Conservation (phyloP, 2,113 vertebrate genomes). For the Elanoides forficatus region DNA sequence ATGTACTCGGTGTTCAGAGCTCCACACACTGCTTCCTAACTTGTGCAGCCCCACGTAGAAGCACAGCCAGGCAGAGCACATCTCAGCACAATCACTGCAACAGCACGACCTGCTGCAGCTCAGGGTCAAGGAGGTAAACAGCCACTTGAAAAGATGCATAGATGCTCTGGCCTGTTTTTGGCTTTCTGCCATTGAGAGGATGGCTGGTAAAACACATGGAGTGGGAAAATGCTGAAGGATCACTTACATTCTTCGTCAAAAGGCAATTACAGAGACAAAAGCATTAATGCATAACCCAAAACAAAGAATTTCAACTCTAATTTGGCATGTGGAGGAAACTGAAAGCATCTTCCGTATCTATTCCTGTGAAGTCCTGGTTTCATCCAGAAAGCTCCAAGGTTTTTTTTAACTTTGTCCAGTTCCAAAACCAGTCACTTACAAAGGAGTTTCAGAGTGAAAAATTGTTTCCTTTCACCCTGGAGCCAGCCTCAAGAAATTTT, state of each 20-base stretch:
- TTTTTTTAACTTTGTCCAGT: not conserved
- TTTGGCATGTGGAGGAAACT: not conserved
- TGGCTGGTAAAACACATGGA: not conserved
- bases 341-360: not conserved
- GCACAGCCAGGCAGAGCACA: not conserved
- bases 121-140: not conserved
- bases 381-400: accelerated
- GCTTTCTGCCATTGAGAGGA: not conserved
- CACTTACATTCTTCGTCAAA: not conserved
- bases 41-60: accelerated
- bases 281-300: not conserved
- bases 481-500: not conserved
- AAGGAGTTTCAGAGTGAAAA: not conserved
- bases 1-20: accelerated
- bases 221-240: not conserved
- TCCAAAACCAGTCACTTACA: not conserved
- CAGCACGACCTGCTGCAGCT: not conserved
- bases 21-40: not conserved
- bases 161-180: not conserved
- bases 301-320: not conserved
- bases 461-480: not conserved
- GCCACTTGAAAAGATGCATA: not conserved
- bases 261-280: not conserved
- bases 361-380: not conserved
- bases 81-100: not conserved